These are phyloP conservation scores for Acronicta aceris DNA, from an alignment of 2,888 invertebrate species.

Conservation along the genomic window DNA sequence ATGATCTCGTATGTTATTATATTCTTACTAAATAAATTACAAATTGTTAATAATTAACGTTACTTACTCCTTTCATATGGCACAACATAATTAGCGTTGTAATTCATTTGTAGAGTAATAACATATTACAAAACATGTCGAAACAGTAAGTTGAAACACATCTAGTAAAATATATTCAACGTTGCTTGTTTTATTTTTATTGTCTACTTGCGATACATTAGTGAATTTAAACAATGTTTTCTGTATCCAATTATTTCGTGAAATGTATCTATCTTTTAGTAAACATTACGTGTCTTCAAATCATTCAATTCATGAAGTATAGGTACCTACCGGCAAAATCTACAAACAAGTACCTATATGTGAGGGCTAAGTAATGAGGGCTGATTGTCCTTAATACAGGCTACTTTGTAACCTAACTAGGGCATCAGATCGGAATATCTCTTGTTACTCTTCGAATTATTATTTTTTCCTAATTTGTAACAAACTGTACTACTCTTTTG, in stretches of 20 bases:
- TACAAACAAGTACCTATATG: too few relatives aligned
- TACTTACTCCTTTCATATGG: constrained; percentile 17
- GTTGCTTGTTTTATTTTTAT: constrained; percentile 33
- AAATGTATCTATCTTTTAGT: not conserved
- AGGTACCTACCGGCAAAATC: too few relatives aligned
- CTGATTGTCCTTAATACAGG: too few relatives aligned
- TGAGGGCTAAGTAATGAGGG: too few relatives aligned
- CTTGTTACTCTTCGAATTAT: too few relatives aligned
- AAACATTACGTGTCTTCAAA: too few relatives aligned
- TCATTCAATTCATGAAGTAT: too few relatives aligned
- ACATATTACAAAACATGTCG: constrained; percentile 33
- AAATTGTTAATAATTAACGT: constrained; percentile 26
- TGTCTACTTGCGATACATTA: constrained; percentile 17
- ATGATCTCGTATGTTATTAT: constrained; percentile 18
- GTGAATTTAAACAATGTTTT: constrained; percentile 25
- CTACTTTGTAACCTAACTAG: too few relatives aligned
- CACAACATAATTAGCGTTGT: constrained; percentile 40
- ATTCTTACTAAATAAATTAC: constrained; percentile 42
- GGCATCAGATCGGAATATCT: too few relatives aligned
- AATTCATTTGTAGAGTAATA: constrained; percentile 27
- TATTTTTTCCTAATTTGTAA: too few relatives aligned
- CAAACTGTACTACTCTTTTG: too few relatives aligned
- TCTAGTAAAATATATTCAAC: constrained; percentile 18
- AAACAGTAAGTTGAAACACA: constrained; percentile 16
- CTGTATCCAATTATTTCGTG: constrained; percentile 11